These are phyloP conservation scores for Bradynema listronoti DNA, from an alignment of 1,140 invertebrate species.

Conservation along the genomic window DNA sequence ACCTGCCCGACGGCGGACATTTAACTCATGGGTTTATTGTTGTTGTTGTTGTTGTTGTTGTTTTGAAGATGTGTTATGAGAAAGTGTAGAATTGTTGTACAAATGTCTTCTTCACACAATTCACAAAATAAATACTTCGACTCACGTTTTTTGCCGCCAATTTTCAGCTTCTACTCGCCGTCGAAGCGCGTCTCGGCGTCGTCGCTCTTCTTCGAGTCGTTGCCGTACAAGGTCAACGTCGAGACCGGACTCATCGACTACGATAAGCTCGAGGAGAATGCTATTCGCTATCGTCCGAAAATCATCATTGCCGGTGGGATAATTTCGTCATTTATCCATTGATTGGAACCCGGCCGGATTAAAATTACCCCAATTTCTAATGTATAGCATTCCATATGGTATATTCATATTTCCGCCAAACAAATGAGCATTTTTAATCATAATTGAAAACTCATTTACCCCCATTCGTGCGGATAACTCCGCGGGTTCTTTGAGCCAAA, in stretches of 20 bases:
- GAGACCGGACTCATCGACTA: conserved; percentile 87
- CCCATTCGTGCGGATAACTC: no score
- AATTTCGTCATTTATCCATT: no score
- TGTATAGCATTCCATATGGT: no score
- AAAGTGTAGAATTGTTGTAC: no score
- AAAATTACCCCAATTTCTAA: no score
- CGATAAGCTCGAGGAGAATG: conserved; percentile 73
- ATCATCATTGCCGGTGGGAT: conserved; percentile 86
- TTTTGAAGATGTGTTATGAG: conserved; percentile 11
- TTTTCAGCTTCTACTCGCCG: conserved; percentile 86
- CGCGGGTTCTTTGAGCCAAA: no score
- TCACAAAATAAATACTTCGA: conserved; percentile 21
- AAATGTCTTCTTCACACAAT: conserved; percentile 4
- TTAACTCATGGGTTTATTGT: conserved; percentile 60
- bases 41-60: no score
- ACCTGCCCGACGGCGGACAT: conserved; percentile 92
- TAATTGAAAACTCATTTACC: no score
- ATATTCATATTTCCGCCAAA: no score
- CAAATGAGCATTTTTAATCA: no score
- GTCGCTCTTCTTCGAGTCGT: conserved; percentile 94
- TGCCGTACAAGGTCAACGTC: conserved; percentile 88
- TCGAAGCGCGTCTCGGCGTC: conserved; percentile 90
- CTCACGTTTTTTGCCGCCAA: conserved; percentile 64
- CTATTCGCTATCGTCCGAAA: conserved; percentile 79
- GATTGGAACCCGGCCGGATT: no score